Percentiles rank a stretch among this genome's conserved stretches.
Conservation (phyloP, 2,797 vertebrate genomes). For the Peromyscus aztecus region DNA sequence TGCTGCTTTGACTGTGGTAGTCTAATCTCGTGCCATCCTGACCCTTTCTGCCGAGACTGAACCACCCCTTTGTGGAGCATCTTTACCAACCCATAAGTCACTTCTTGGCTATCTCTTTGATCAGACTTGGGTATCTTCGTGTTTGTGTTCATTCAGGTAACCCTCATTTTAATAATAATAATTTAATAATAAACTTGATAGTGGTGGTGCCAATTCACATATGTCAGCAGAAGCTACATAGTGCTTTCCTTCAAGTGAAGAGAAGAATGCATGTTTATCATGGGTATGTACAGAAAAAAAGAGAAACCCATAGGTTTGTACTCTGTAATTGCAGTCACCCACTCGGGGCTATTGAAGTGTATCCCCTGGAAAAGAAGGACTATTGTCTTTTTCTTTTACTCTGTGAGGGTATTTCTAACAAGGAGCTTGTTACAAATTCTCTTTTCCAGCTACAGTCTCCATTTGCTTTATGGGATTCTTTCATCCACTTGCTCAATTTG, state of each 20-base stretch:
- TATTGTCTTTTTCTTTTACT: not conserved
- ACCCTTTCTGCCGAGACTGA: not conserved
- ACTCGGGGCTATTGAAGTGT: not conserved
- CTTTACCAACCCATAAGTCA: not conserved
- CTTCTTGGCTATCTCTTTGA: not conserved
- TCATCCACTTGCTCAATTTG: not conserved
- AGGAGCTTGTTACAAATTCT: not conserved
- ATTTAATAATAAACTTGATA: not conserved
- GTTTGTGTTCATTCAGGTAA: not conserved
- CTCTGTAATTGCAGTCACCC: not conserved
- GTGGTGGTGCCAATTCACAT: not conserved
- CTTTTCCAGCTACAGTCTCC: not conserved
- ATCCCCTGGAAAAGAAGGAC: not conserved
- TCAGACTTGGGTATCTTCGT: not conserved
- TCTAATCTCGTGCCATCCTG: not conserved
- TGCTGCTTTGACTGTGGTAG: not conserved
- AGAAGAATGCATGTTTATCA: not conserved
- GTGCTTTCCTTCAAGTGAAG: not conserved
- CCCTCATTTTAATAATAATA: not conserved
- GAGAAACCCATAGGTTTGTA: not conserved
- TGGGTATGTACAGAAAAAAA: not conserved
- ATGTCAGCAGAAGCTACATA: not conserved
- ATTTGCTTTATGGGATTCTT: not conserved
- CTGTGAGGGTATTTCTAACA: not conserved
- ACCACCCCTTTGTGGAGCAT: not conserved